phyloP scores from a whole-genome alignment of 2,113 vertebrate species.

The Natator depressus region DNA sequence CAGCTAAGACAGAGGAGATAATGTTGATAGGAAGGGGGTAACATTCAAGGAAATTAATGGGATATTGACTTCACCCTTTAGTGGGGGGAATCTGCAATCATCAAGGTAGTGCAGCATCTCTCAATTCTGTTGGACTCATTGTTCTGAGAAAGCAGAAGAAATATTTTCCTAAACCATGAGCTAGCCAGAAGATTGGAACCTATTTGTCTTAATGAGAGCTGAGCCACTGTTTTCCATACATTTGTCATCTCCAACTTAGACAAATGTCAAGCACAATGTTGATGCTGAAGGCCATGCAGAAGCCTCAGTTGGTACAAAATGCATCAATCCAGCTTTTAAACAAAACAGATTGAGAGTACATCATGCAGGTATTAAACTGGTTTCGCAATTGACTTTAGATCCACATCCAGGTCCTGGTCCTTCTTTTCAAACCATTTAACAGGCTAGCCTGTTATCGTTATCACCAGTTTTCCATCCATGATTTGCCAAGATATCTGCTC shows the following conservation, averaged over 20 bases:
- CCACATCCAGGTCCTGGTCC: not conserved
- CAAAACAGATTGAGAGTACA: not conserved
- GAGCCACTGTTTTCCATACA: not conserved
- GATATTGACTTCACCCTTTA: not conserved
- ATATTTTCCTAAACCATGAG: fast-evolving
- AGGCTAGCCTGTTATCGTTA: not conserved
- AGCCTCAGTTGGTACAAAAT: not conserved
- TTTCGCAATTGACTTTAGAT: not conserved
- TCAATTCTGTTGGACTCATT: not conserved
- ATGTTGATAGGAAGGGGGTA: not conserved
- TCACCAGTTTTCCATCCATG: not conserved
- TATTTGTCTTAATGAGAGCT: not conserved
- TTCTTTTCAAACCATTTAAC: not conserved
- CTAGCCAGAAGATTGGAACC: not conserved
- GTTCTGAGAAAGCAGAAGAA: not conserved
- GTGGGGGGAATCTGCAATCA: not conserved
- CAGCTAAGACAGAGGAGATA: not conserved
- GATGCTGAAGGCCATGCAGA: not conserved
- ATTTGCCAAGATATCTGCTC: not conserved
- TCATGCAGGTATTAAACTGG: not conserved
- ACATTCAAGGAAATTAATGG: not conserved
- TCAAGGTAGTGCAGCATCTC: not conserved
- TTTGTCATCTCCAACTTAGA: not conserved
- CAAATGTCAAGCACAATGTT: not conserved
- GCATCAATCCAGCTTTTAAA: not conserved